These are phyloP conservation scores for Martes martes DNA, from an alignment of 2,113 vertebrate species.

Conservation along the genomic window DNA sequence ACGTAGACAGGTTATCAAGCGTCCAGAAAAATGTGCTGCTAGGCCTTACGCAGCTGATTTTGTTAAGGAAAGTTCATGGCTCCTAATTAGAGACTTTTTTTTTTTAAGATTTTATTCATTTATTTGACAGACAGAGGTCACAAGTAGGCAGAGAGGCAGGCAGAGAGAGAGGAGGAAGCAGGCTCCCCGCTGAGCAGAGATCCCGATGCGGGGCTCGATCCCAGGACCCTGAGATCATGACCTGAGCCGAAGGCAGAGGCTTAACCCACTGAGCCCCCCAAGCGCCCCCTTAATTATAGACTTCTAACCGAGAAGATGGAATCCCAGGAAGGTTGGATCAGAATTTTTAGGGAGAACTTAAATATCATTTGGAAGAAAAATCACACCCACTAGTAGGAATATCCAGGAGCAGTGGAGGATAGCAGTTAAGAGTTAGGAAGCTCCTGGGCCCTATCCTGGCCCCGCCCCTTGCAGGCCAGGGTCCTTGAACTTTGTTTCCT, in stretches of 20 bases:
- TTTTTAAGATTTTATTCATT: no score
- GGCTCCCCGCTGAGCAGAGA: no score
- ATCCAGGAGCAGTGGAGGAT: background rate
- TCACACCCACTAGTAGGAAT: rapidly evolving
- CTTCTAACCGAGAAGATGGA: background rate
- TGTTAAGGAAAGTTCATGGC: background rate
- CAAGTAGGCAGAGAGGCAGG: no score
- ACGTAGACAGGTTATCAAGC: background rate
- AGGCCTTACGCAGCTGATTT: rapidly evolving
- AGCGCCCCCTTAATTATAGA: no score
- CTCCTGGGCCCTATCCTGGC: rapidly evolving
- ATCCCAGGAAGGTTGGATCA: background rate
- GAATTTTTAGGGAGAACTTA: background rate
- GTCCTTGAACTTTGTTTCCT: rapidly evolving
- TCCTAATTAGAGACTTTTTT: background rate
- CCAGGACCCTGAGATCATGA: no score
- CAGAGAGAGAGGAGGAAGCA: no score
- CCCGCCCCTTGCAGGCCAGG: rapidly evolving
- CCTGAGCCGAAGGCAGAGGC: no score
- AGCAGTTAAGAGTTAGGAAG: rapidly evolving
- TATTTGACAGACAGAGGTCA: no score
- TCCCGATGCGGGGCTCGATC: no score
- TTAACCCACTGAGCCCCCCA: no score
- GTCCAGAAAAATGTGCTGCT: no score
- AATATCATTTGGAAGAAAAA: background rate